Conservation (phyloP, 2,113 vertebrate genomes). For the Ptyas mucosa region DNA sequence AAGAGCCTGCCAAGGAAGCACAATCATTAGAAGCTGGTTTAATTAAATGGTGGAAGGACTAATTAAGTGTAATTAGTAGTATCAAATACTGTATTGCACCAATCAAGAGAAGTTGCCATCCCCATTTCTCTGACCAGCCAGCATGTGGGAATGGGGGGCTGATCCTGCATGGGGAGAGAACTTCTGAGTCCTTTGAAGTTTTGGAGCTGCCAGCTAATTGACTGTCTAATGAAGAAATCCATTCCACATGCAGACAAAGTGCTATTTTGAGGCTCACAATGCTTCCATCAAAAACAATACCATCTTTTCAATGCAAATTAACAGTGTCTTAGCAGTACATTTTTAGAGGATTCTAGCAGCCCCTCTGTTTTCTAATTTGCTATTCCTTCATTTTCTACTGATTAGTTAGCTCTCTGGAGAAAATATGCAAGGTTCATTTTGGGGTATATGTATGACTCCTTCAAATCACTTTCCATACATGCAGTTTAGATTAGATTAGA, state of each 20-base stretch:
- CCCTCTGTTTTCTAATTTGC: neutral
- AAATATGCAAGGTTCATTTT: neutral
- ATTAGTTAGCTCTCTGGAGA: neutral
- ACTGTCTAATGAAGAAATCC: constrained; percentile 64
- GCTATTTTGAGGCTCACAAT: constrained; percentile 61
- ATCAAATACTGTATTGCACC: constrained; percentile 72
- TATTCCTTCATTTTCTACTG: neutral
- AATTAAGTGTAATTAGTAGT: constrained; percentile 73
- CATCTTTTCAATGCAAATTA: neutral
- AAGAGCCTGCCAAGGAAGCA: constrained; percentile 89
- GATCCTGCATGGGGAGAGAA: constrained; percentile 52
- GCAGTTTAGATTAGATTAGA: no score
- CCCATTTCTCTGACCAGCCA: constrained; percentile 69
- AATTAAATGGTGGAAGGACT: constrained; percentile 70
- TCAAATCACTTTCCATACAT: neutral
- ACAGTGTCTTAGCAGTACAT: neutral
- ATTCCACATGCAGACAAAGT: constrained; percentile 51
- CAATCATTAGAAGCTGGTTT: constrained; percentile 69
- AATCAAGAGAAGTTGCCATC: constrained; percentile 67
- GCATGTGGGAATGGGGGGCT: constrained; percentile 71
- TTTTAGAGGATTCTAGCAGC: neutral
- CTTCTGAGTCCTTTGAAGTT: constrained; percentile 35
- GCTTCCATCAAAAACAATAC: constrained; percentile 56
- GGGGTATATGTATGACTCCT: neutral
- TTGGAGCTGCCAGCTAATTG: constrained; percentile 61